A percentile compares a stretch with the other conserved stretches of the same genome.
Conservation (phyloP, 2,888 invertebrate genomes). For the Quadroppia sp. region DNA sequence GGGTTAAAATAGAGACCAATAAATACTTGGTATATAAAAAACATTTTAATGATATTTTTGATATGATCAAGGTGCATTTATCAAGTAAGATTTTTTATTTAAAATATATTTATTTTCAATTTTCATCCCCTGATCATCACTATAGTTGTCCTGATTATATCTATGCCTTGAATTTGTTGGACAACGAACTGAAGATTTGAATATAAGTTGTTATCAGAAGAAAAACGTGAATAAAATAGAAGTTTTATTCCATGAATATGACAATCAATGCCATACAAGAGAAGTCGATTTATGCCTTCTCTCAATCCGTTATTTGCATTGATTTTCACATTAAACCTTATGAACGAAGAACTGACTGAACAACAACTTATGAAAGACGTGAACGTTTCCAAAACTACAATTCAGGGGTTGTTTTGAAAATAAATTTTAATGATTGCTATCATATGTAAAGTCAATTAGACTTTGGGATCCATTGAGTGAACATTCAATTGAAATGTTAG, state of each 20-base stretch:
- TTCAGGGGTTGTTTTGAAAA: not conserved
- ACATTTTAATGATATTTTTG: no score
- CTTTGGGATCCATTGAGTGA: not conserved
- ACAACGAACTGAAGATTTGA: no score
- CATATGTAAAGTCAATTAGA: slow-evolving; percentile 14
- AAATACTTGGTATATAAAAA: no score
- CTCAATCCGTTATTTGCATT: slow-evolving; percentile 14
- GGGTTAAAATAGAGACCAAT: no score
- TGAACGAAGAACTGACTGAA: not conserved
- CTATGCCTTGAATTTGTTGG: no score
- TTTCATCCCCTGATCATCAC: no score
- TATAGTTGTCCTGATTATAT: no score
- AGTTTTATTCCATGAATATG: not conserved
- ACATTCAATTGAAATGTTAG: not conserved
- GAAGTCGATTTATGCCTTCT: not conserved
- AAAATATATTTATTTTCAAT: no score
- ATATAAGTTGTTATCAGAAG: not conserved
- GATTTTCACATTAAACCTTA: slow-evolving; percentile 12
- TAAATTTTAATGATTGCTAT: not conserved
- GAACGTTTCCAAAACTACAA: not conserved
- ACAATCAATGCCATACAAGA: not conserved
- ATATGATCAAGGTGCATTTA: no score
- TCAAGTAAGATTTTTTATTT: no score
- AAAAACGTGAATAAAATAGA: not conserved
- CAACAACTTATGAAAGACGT: slow-evolving; percentile 2